Conservation (phyloP, 2,113 vertebrate genomes). For the Anolis sagrei region DNA sequence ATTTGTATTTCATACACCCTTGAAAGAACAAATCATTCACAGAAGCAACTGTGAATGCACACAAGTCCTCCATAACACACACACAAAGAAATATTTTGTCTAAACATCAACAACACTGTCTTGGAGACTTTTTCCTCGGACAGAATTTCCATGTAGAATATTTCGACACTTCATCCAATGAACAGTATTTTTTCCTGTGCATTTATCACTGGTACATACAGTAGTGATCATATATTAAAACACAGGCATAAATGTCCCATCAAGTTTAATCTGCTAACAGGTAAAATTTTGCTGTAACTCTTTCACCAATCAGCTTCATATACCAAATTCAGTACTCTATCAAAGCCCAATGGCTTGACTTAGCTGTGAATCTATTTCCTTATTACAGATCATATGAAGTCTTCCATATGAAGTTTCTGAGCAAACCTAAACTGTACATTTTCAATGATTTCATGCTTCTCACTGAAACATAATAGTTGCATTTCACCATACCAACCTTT, state of each 20-base stretch:
- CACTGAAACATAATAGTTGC: neutral
- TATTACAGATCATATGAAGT: neutral
- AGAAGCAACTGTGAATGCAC: neutral
- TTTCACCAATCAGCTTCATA: neutral
- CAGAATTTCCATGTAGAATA: neutral
- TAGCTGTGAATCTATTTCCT: neutral
- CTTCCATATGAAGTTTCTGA: neutral
- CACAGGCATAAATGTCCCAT: slow-evolving; percentile 13
- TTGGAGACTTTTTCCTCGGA: neutral
- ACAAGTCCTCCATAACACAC: neutral
- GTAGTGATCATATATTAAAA: neutral
- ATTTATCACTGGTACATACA: neutral
- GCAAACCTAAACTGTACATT: neutral
- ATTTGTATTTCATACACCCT: neutral
- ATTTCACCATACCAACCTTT: neutral
- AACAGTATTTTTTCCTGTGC: neutral
- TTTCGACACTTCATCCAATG: neutral
- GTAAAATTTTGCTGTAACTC: neutral
- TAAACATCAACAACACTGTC: neutral
- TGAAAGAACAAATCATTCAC: neutral
- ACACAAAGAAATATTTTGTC: slow-evolving; percentile 24
- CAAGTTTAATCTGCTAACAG: neutral
- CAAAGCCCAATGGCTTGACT: neutral
- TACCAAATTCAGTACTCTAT: neutral
- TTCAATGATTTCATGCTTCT: neutral